Base-by-base conservation (phyloP, 30 jellyfish, hydroid and myxozoan species). In the Turritopsis dohrnii region DNA sequence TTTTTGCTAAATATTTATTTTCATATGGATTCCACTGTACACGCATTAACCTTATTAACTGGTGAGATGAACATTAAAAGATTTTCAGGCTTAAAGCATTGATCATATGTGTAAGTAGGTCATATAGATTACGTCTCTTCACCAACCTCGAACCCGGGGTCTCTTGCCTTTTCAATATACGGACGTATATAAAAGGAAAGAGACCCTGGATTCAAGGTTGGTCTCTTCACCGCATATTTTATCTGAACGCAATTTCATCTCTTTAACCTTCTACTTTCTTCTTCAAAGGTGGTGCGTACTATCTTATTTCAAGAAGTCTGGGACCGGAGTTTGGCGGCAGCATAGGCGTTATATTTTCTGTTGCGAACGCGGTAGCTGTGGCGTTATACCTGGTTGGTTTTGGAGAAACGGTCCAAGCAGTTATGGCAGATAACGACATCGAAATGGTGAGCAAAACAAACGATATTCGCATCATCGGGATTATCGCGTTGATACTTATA, bases 251-350 rank as follows among this genome's bases (percentile, higher is more conserved):
- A 41, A 41, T 41, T 41, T 41, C 60, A 41, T 41, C 60, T 3
- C 5, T 41, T 41, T 41, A 5, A 41, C 60, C 60, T 41, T 41
- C 5, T n/a, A n/a, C n/a, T n/a, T n/a, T n/a, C 13, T 41, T 41
- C 60, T 41, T 41, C 60, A 41, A 41, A 93, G 98, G 98, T 53
- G 98, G 98, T 72, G 98, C 98, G 18, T 93, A 93, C 66, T 93
- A 88, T 72, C 85, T 93, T 72, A 93, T 93, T 17, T 93, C 98
- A 71, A 81, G 98, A 76, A 88, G 96, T 71, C 96, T 93, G 30
- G 98, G 98, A 16, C 98, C 98, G 22, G 98, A 93, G 79, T 93
- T 93, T 79, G 98, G 98, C n/a, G 98, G 98, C 7, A 82, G 95
- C 0, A 93, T 93, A 71, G 98, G 98, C 29, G 84, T 93, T 79